Base-by-base conservation (phyloP, 2,797 vertebrate genomes). In the Ptychadena robeensis region DNA sequence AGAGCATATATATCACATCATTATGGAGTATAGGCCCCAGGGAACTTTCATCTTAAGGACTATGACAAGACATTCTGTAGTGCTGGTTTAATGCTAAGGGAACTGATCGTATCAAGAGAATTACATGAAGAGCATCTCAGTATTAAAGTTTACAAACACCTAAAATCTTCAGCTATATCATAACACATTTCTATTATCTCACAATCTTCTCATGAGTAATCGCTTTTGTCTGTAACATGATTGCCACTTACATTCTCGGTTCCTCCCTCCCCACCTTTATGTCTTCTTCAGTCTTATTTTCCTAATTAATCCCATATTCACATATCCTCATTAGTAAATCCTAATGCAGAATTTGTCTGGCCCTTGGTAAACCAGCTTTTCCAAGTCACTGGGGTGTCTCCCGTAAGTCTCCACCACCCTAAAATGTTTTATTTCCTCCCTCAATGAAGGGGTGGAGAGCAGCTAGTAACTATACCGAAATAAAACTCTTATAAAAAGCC, bases 381-480 rank as follows among this genome's bases (percentile, higher is more conserved):
- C 75, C 69, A 61, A 73, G 38, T 64, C n/a, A 83, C 67, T 22
- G 31, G 69, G 82, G 75, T 73, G 82, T 65, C 38, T 57, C 76
- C 76, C 31, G 53, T 53, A 73, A 73, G 25, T 57, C 67, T 83
- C 75, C 82, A 73, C 69, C 82, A 79, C 75, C 75, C 82, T 73
- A 59, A 66, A 34, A 34, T 63, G 69, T 83, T 66, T 72, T 53
- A 83, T 14, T 79, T 59, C 79, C 81, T 75, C 72, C 81, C 81
- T 82, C 66, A 76, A n/a, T 69, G 18, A 73, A 79, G 75, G 68
- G 79, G 82, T 83, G 82, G 82, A 57, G 69, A 79, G 18, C 40
- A 38, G 38, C 40, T 57, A 11, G 34, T 68, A 34, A 69, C 28
- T 48, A 30, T 2, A 72, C 40, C 67, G 40, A 83, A 79, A 72